Base-by-base conservation (phyloP, 2,113 vertebrate species). In the Donacobius atricapilla region DNA sequence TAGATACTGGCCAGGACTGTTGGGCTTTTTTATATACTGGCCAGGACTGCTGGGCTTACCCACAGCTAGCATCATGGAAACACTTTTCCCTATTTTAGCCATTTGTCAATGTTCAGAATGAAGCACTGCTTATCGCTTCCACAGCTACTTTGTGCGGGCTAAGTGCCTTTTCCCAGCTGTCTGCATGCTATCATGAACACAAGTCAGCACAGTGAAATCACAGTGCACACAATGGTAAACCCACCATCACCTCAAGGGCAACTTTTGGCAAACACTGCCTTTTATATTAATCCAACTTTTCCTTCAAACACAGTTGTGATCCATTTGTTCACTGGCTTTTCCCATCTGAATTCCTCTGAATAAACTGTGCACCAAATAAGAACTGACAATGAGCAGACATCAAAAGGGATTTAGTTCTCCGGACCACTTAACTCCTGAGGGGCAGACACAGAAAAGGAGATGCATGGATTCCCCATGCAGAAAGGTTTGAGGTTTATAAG, bases 301-400 rank as follows among this genome's bases (percentile, higher is more conserved):
- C 79, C 85, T 86, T 96, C 85, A 91, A 92, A 89, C 45, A 75
- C 47, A 28, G 31, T 77, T 69, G 39, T 86, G 90, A 90, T 88
- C 47, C 0, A 0, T 83, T 94, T 83, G 39, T 83, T 71, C 50
- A 64, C 27, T 63, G 39, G 35, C 45, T 89, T 96, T 91, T 86
- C 57, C 78, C 63, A 63, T 42, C 71, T 94, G 87, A 93, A 94
- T 93, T 95, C 91, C 71, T 94, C 75, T 77, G 81, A 95, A 84
- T 83, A 88, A 89, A 75, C 65, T 85, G 51, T 23, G 47, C 35
- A 73, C 75, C 87, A 96, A 95, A 93, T 88, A 85, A 88, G 89
- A 95, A 85, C 70, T 95, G 93, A 96, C 94, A 95, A 72, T 0
- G 4, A 83, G 70, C 64, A 86, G 83, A 91, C 77, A 91, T 94